Evolutionary conservation across 2,888 invertebrate species (phyloP).

Genomic region (Eubasilissa splendida): DNA sequence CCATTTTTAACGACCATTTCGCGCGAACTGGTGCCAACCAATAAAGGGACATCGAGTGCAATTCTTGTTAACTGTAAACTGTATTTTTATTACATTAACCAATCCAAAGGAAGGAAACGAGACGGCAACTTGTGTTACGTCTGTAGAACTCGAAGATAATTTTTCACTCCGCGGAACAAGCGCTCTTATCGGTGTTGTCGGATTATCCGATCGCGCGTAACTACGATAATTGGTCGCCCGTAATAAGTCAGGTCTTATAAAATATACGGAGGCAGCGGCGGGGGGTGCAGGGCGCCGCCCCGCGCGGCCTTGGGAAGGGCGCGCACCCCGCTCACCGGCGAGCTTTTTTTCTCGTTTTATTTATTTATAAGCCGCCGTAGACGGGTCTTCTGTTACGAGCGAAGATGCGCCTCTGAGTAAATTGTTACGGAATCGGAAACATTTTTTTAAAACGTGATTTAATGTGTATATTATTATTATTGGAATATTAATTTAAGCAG

Average conservation of each 20-base stretch:
- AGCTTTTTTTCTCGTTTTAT: slow-evolving; percentile 25
- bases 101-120: too few relatives aligned
- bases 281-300: slow-evolving; percentile 21
- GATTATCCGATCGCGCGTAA: slow-evolving; percentile 12
- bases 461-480: too few relatives aligned
- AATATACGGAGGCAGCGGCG: background rate
- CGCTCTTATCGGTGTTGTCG: background rate
- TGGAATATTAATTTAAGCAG: too few relatives aligned
- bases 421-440: background rate
- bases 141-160: too few relatives aligned
- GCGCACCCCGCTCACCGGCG: slow-evolving; percentile 40
- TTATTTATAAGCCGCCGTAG: slow-evolving; percentile 40
- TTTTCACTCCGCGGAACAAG: background rate
- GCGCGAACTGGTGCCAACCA: too few relatives aligned
- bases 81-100: too few relatives aligned
- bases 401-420: slow-evolving; percentile 27
- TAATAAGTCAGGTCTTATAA: slow-evolving; percentile 4
- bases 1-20: too few relatives aligned
- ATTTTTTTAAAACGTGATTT: slow-evolving; percentile 2
- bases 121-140: too few relatives aligned
- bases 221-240: slow-evolving; percentile 9
- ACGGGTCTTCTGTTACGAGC: slow-evolving; percentile 28
- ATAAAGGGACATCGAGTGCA: too few relatives aligned
- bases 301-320: slow-evolving; percentile 41
- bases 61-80: too few relatives aligned